A percentile compares a stretch with the other conserved stretches of the same genome.
phyloP scores from a whole-genome alignment of 2,797 vertebrate genomes.

The Anomalospiza imberbis region DNA sequence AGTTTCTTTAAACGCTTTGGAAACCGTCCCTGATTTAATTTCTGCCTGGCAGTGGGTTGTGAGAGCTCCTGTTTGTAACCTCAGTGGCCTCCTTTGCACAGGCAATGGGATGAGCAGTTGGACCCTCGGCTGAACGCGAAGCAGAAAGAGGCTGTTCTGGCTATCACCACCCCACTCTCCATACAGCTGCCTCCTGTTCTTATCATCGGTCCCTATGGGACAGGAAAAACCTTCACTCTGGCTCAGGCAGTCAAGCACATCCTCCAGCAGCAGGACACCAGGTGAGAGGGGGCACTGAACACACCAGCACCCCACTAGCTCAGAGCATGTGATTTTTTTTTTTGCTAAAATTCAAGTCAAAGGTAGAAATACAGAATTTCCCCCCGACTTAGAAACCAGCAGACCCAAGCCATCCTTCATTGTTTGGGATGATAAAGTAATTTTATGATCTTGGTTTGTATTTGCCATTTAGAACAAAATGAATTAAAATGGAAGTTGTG shows the following conservation, averaged over 20 bases:
- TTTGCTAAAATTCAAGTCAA: not conserved
- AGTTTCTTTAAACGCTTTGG: not conserved
- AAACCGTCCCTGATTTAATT: not conserved
- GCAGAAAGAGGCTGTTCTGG: constrained; percentile 98
- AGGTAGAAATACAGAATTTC: not conserved
- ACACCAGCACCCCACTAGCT: not conserved
- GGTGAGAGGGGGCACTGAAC: constrained; percentile 74
- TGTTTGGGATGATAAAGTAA: not conserved
- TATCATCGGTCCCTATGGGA: constrained; percentile 98
- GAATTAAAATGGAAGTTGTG: not conserved
- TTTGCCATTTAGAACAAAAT: not conserved
- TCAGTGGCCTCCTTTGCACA: constrained; percentile 56
- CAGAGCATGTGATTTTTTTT: not conserved
- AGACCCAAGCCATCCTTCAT: not conserved
- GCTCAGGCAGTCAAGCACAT: constrained; percentile 99
- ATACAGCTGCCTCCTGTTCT: constrained; percentile 93
- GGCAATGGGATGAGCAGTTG: constrained; percentile 98
- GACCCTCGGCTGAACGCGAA: constrained; percentile 97
- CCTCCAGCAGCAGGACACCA: constrained; percentile 91
- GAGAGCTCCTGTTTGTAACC: not conserved
- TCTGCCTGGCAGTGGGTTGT: not conserved
- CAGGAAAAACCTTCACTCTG: constrained; percentile 98
- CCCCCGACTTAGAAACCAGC: not conserved
- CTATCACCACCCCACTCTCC: constrained; percentile 92
- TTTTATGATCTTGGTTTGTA: not conserved